Evolutionary conservation across 2,797 vertebrate genomes (phyloP).

Genomic region (Xenopus petersii): DNA sequence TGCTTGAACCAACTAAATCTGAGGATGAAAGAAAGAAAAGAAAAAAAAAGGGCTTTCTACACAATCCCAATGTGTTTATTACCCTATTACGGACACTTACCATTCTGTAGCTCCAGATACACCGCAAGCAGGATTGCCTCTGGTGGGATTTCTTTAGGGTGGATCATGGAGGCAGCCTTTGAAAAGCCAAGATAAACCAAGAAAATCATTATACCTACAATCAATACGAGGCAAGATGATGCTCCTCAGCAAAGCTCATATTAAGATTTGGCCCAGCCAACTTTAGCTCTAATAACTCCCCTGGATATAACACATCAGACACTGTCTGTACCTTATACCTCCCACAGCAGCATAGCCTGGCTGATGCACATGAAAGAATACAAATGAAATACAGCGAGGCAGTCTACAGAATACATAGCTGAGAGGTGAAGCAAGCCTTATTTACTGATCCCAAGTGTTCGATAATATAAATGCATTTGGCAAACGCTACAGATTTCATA

Average conservation of each 20-base stretch:
- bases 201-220: background rate
- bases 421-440: no score
- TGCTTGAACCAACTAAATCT: no score
- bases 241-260: slow-evolving; percentile 14
- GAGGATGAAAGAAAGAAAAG: background rate
- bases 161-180: slow-evolving; percentile 91
- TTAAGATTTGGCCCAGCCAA: background rate
- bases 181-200: slow-evolving; percentile 11
- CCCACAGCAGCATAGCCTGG: background rate
- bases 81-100: slow-evolving; percentile 57
- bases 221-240: slow-evolving; percentile 4
- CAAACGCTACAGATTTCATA: no score
- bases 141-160: slow-evolving; percentile 93
- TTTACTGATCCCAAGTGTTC: no score
- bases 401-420: no score
- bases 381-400: no score
- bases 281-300: background rate
- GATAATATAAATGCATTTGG: no score
- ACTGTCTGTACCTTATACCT: no score
- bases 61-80: background rate
- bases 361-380: no score
- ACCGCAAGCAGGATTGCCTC: slow-evolving; percentile 94
- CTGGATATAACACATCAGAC: no score
- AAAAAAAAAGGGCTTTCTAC: background rate
- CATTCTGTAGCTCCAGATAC: slow-evolving; percentile 94